These are phyloP conservation scores for Hippasteria phrygiana DNA, from an alignment of 53 echinoderm and acorn worm genomes.

Conservation along the genomic window DNA sequence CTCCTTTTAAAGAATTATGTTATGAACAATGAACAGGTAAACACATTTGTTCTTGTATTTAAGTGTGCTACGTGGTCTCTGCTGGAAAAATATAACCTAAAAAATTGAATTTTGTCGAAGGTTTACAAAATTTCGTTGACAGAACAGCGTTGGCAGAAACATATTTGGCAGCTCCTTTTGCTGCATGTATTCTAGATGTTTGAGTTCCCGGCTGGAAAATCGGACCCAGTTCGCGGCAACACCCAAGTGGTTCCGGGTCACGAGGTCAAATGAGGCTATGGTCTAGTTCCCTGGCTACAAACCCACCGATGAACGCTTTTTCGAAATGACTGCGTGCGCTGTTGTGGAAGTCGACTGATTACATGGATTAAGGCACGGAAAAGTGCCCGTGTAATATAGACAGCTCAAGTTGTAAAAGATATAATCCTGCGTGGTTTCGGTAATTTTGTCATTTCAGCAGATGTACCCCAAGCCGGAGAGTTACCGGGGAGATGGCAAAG, in stretches of 20 bases:
- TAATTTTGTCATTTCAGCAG: slow-evolving; percentile 21
- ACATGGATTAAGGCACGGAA: no score
- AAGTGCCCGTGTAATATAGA: no score
- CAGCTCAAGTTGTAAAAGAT: no score
- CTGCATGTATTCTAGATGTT: background rate
- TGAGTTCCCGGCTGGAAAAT: background rate
- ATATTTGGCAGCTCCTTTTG: no score
- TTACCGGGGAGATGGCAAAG: slow-evolving; percentile 51
- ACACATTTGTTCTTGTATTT: no score
- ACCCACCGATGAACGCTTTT: background rate
- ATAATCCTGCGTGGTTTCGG: background rate
- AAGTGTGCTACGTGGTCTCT: no score
- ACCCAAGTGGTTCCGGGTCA: slow-evolving; percentile 21
- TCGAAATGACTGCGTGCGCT: background rate
- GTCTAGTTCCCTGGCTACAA: slow-evolving; percentile 36
- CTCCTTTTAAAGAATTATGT: no score
- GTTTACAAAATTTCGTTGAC: no score
- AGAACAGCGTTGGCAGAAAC: no score
- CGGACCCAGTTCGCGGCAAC: background rate
- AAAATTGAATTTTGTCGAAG: no score
- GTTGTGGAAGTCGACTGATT: background rate
- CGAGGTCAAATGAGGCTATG: slow-evolving; percentile 37
- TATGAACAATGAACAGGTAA: no score
- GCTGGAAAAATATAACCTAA: no score
- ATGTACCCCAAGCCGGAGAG: slow-evolving; percentile 21